These are phyloP conservation scores for Drosophila busckii DNA, from an alignment of 1,140 invertebrate species.

Conservation along the genomic window DNA sequence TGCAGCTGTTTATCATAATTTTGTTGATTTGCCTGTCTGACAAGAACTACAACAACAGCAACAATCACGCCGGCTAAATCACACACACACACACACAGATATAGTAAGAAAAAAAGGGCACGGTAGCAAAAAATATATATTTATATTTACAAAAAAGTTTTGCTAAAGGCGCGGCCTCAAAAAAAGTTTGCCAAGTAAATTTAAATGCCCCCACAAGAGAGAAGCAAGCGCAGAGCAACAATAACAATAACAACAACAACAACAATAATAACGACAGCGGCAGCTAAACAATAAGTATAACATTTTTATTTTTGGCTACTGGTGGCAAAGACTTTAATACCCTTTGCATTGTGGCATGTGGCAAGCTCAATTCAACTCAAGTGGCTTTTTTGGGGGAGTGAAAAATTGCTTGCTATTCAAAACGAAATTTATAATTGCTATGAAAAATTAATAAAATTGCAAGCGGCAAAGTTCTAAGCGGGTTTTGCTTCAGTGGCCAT, in stretches of 20 bases:
- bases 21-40: conserved; percentile 75
- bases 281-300: conserved; percentile 25
- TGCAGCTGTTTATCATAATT: conserved; percentile 77
- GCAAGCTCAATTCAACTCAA: no score
- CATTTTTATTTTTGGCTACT: conserved; percentile 16
- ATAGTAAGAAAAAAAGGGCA: conserved; percentile 26
- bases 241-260: conserved; percentile 27
- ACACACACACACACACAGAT: conserved; percentile 34
- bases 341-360: no score
- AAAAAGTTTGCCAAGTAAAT: conserved; percentile 16
- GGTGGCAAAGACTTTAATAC: conserved; percentile 27
- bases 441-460: no score
- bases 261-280: conserved; percentile 8
- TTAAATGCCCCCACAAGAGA: conserved; percentile 19
- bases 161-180: conserved; percentile 8
- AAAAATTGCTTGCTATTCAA: no score
- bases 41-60: conserved; percentile 53
- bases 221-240: conserved; percentile 51
- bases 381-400: no score
- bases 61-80: conserved; percentile 44
- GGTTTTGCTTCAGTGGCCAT: no score
- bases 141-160: conserved; percentile 45
- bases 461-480: no score
- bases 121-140: no score
- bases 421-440: no score